Evolutionary conservation across 2,797 vertebrate genomes (phyloP), one percentile per base, ranked within the genome.

Genomic region (Lagorchestes hirsutus): DNA sequence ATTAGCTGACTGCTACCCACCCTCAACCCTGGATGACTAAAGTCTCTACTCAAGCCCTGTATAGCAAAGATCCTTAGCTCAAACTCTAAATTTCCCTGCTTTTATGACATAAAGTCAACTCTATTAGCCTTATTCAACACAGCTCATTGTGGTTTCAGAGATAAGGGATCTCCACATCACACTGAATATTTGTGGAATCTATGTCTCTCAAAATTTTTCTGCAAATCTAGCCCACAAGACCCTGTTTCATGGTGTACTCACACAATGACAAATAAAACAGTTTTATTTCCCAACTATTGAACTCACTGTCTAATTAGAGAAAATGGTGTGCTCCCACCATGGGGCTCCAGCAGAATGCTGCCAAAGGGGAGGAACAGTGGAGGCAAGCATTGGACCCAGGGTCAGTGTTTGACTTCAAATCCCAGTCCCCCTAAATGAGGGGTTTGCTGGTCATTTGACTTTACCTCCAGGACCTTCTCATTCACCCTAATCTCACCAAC

Each of bases 281-380:
- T 96, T 97, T 57, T 90, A 96, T 94, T 97, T 95, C 94, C 96
- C 92, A 97, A 97, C 93, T 96, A 91, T 74, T 92, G 95, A 92
- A 92, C 97, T 95, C 93, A 97, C 97, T 97, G 96, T 97, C 98
- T 98, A 97, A 97, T 97, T 98, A 97, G 97, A 90, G 95, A 97
- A 98, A 96, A 91, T 95, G 97, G 92, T 91, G 94, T 1, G 0
- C 95, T 87, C 24, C 95, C 96, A 94, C 93, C 92, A 74, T 2
- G 31, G 62, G 92, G 82, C 58, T 97, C 93, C 92, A 95, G 90
- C 90, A 97, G 97, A 95, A 95, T 82, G 94, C 40, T 96, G 97
- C 97, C 27, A 40, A 87, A 11, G 8, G 40, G 50, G 40, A 82
- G 67, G 6, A 82, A 82, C 18, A 46, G n/a, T 40, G n/a, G 18